Evolutionary conservation across 2,888 invertebrate species (phyloP).

Genomic region (Monoplex corrugatus): DNA sequence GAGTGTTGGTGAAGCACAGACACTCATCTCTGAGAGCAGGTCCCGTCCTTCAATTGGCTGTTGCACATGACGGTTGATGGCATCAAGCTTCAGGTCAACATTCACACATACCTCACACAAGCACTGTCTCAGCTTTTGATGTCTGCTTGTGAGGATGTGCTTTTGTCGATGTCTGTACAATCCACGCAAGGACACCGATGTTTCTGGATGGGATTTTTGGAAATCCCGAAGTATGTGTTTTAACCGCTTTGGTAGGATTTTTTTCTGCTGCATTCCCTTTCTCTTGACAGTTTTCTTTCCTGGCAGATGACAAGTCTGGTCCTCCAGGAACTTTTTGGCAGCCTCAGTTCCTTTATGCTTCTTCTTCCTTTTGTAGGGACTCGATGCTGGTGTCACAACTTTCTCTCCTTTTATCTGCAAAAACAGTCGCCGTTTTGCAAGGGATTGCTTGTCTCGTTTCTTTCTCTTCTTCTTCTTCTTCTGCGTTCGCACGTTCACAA

Average conservation of each 20-base stretch:
- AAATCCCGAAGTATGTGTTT: neutral
- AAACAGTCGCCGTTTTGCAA: neutral
- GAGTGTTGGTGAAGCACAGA: neutral
- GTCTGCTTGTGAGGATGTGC: neutral
- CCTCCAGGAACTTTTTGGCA: neutral
- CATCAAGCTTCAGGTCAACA: slow-evolving; percentile 10
- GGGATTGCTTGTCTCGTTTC: neutral
- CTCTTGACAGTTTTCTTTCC: neutral
- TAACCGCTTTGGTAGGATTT: neutral
- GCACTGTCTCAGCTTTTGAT: neutral
- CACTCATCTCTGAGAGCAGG: neutral
- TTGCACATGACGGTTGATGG: neutral
- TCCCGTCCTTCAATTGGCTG: neutral
- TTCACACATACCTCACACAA: neutral
- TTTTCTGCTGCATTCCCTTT: neutral
- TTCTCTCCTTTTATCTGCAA: neutral
- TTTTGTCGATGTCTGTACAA: neutral
- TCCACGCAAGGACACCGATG: neutral
- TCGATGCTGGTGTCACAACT: neutral
- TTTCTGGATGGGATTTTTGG: neutral
- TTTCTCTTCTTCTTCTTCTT: too few relatives aligned
- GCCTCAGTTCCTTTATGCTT: neutral
- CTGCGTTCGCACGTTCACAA: too few relatives aligned
- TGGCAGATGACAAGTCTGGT: neutral
- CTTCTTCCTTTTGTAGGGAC: neutral